Percentiles rank a stretch among this genome's conserved stretches.
Conservation (phyloP, 2,888 invertebrate genomes). For the Ptychoptera albimana region DNA sequence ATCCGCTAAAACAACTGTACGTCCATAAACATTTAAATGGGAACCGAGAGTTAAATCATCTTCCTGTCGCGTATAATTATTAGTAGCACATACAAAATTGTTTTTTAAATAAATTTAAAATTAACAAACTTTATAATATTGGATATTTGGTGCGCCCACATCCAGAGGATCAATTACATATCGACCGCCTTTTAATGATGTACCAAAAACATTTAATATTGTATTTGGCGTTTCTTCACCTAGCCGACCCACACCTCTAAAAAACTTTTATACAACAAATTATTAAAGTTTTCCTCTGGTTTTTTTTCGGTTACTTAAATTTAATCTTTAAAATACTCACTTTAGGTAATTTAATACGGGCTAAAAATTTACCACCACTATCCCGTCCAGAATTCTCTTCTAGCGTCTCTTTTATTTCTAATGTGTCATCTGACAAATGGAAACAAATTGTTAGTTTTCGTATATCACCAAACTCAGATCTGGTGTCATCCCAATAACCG, state of each 20-base stretch:
- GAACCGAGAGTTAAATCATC: conserved; percentile 67
- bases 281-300: neutral
- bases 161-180: conserved; percentile 41
- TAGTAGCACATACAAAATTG: neutral
- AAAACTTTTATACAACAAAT: conserved; percentile 10
- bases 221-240: conserved; percentile 36
- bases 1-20: conserved; percentile 62
- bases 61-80: conserved; percentile 12
- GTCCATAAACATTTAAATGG: conserved; percentile 63
- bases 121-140: conserved; percentile 20
- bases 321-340: conserved; percentile 27
- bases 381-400: conserved; percentile 53
- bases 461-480: conserved; percentile 57
- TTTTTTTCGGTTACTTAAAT: neutral
- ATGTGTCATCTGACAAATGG: conserved; percentile 74
- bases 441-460: conserved; percentile 68
- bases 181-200: conserved; percentile 34
- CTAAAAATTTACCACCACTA: conserved; percentile 54
- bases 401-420: conserved; percentile 67
- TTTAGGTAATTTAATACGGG: conserved; percentile 62
- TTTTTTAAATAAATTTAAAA: neutral
- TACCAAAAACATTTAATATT: conserved; percentile 46
- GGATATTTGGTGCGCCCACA: conserved; percentile 30
- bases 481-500: conserved; percentile 81
- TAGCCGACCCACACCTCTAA: conserved; percentile 24